A percentile compares a stretch with the other conserved stretches of the same genome.
These are phyloP conservation scores for Acanthurus leucopareius DNA, from an alignment of 2,797 vertebrate genomes.

Conservation along the genomic window DNA sequence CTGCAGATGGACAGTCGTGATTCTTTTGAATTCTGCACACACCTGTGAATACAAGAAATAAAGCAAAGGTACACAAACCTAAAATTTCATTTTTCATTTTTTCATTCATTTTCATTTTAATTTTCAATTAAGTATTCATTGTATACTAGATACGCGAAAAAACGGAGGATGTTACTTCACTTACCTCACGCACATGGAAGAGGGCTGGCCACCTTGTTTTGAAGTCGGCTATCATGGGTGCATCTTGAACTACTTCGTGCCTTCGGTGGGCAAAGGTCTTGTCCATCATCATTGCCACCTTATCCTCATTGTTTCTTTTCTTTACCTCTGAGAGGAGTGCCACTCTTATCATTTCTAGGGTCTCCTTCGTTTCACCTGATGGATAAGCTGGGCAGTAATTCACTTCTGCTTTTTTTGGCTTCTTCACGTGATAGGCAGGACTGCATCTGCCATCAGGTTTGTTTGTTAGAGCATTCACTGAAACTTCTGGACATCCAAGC, in stretches of 20 bases:
- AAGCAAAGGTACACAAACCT: too few species aligned
- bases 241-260: neutral
- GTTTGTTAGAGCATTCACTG: slow-evolving; percentile 3
- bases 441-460: slow-evolving; percentile 11
- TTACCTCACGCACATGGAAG: too few species aligned
- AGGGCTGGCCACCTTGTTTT: too few species aligned
- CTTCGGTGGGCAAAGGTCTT: neutral
- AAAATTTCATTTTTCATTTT: too few species aligned
- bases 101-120: too few species aligned
- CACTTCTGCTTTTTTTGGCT: neutral
- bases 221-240: neutral
- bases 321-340: neutral
- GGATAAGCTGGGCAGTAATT: slow-evolving; percentile 11
- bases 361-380: neutral
- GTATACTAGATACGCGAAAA: too few species aligned
- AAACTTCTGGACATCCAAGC: slow-evolving; percentile 13
- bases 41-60: too few species aligned
- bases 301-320: neutral
- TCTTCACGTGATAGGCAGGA: slow-evolving; percentile 8
- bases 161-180: too few species aligned
- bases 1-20: too few species aligned
- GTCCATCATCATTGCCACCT: too few species aligned
- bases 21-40: too few species aligned
- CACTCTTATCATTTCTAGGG: slow-evolving; percentile 5
- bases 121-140: too few species aligned